Base-by-base conservation (phyloP, 2,113 vertebrate genomes). In the Scopus umbretta region DNA sequence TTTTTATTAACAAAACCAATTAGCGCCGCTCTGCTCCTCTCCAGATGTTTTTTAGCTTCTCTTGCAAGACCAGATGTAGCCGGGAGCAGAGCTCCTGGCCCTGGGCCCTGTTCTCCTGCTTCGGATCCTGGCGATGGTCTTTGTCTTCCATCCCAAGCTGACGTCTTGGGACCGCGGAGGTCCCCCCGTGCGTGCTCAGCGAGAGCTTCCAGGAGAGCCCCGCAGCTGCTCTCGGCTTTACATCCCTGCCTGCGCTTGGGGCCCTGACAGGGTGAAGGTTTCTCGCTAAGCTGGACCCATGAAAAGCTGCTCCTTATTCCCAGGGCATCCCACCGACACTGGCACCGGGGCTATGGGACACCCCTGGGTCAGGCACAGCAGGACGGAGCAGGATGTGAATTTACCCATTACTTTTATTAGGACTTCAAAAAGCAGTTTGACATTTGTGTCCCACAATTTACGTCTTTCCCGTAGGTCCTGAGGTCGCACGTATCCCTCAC, bases 321-420 rank as follows among this genome's bases (percentile, higher is more conserved):
- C 34, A 68, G 27, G 21, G 9, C 55, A 36, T 71, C 1, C 80
- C 32, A 29, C 26, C 1, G 1, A 30, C 45, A 3, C 32, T 29
- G 2, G 53, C 73, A 40, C 32, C 66, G n/a, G 45, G 21, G 30
- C 10, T 19, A 5, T 27, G 47, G 65, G 73, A 34, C 47, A 56
- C 2, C 8, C 14, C 22, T 3, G 13, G 38, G 18, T 4, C 0
- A 1, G 67, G 40, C 62, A 45, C 0, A 0, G 50, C 38, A 52
- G 80, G 36, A 58, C 1, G 7, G 70, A 89, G 45, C 34, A 72
- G 40, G 43, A 17, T 40, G 61, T 56, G 32, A 59, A 49, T 91
- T 86, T 71, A 36, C 53, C 84, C 36, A 3, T 81, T n/a, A 27
- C 68, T 62, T 97, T 96, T 96, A 96, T 97, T 97, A 85, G 45